Evolutionary conservation across 1,140 invertebrate genomes (phyloP), one percentile per base, ranked within the genome.

Genomic region (Drosophila eugracilis): DNA sequence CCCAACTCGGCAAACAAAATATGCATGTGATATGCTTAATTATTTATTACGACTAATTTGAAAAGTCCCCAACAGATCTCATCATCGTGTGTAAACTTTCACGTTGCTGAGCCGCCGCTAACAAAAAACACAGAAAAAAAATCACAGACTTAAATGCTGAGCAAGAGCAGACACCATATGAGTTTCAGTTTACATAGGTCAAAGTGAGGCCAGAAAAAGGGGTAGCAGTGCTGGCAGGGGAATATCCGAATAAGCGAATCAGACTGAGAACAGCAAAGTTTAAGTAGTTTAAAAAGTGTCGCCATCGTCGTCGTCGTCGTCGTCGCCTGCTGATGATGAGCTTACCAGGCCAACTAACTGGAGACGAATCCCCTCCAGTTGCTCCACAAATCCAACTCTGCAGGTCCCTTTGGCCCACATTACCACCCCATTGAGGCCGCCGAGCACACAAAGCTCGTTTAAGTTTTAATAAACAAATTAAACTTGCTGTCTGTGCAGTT

Each of bases 381-480:
- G n/a, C n/a, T n/a, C n/a, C n/a, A 36, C 34, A 12, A 9, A 12
- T 32, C 5, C 34, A 5, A 36, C 30, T 19, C 21, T 32, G 5
- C 26, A 45, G 10, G 14, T 47, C 34, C 32, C 49, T 42, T 54
- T 54, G 28, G 48, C 60, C 24, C 32, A 9, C 22, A 39, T 34
- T 48, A 50, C 63, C 59, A 65, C 60, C 63, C 42, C 42, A 15
- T 55, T 67, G 17, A 34, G 48, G 62, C 65, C 58, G 62, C 52
- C 34, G 42, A 62, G 66, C 57, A 69, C 77, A 85, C 77, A 60
- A 52, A 81, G 50, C 78, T 88, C 81, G 83, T 86, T 86, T 81
- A 86, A 88, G 78, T 86, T 86, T 69, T 86, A 88, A 86, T 86
- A 88, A 86, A 86, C 77, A 86, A 86, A 86, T 86, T 86, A 78